These are phyloP conservation scores for Bombus breviceps DNA, from an alignment of 1,140 invertebrate species.

Conservation along the genomic window DNA sequence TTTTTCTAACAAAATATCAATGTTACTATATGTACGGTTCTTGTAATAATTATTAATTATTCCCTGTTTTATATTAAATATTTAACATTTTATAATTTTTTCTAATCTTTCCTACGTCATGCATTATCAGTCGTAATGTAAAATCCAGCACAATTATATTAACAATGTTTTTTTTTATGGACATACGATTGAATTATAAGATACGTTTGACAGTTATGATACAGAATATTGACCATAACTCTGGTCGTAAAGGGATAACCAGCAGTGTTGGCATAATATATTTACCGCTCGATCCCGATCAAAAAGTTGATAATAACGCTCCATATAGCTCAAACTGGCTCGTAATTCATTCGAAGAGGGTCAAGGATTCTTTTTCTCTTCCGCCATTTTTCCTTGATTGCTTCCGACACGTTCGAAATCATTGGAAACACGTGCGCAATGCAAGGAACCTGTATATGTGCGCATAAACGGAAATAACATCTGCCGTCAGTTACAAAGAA, in stretches of 20 bases:
- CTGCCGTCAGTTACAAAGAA: constrained; percentile 54
- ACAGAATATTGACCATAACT: neutral
- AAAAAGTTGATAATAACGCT: neutral
- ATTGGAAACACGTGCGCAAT: constrained; percentile 56
- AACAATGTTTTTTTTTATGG: no score
- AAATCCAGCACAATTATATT: no score
- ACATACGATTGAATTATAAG: neutral
- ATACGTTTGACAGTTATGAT: neutral
- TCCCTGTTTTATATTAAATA: no score
- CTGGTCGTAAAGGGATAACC: no score
- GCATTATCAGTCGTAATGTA: no score
- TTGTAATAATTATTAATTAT: no score
- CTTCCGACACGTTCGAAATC: constrained; percentile 41
- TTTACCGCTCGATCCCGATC: neutral
- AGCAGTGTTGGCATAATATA: neutral
- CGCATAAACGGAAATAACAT: constrained; percentile 66
- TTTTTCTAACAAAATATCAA: no score
- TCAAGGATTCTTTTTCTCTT: constrained; percentile 26
- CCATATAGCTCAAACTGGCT: neutral
- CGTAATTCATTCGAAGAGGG: neutral
- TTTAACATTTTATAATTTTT: no score
- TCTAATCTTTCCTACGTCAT: no score
- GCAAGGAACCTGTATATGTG: constrained; percentile 19
- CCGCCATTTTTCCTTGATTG: neutral
- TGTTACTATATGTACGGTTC: no score